Evolutionary conservation across 2,888 invertebrate genomes (phyloP).

Genomic region (Clusia tigrina): DNA sequence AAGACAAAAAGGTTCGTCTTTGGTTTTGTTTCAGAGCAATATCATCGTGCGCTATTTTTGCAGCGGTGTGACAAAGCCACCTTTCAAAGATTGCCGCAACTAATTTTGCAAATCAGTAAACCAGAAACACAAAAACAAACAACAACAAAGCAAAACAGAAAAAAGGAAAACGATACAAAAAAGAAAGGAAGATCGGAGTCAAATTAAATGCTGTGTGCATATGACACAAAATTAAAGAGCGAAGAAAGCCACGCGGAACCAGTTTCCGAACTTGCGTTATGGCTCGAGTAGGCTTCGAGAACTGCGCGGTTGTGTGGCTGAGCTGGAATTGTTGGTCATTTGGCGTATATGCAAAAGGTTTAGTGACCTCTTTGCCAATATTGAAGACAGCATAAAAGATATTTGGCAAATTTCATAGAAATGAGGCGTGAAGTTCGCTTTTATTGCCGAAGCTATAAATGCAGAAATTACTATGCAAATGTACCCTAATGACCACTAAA

Average conservation of each 20-base stretch:
- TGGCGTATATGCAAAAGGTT: neutral
- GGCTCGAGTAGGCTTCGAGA: neutral
- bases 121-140: no score
- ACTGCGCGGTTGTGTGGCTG: neutral
- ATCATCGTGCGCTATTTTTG: conserved; percentile 43
- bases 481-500: no score
- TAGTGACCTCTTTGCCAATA: conserved; percentile 3
- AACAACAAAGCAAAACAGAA: neutral
- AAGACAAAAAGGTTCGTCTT: conserved; percentile 1
- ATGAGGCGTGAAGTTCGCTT: no score
- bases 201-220: neutral
- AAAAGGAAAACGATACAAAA: neutral
- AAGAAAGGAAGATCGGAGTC: neutral
- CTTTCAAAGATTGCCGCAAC: neutral
- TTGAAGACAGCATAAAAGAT: no score
- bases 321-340: neutral
- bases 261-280: neutral
- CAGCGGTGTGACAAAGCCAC: conserved; percentile 28
- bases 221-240: neutral
- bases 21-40: neutral
- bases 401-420: no score
- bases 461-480: no score
- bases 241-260: neutral
- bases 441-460: no score
- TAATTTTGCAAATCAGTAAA: conserved; percentile 28